Percentiles rank a stretch among this genome's conserved stretches.
phyloP scores from a whole-genome alignment of 2,888 invertebrate species.

The Phania funesta region DNA sequence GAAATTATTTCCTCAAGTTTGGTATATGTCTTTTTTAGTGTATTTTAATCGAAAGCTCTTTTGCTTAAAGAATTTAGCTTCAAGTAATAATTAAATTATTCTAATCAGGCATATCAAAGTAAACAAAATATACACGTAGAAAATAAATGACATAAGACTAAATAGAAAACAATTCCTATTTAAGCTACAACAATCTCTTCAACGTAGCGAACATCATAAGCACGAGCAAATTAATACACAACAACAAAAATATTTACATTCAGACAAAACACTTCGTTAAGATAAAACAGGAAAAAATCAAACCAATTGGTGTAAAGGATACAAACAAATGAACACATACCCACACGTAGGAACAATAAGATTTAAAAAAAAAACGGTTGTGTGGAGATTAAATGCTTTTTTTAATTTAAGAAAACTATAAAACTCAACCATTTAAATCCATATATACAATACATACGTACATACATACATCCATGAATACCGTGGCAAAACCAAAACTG shows the following conservation, averaged over 20 bases:
- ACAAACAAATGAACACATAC: neutral
- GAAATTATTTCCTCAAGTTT: too few relatives aligned
- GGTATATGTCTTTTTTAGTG: too few relatives aligned
- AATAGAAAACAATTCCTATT: slow-evolving; percentile 70
- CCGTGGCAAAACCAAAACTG: neutral
- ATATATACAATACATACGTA: neutral
- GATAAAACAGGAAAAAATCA: neutral
- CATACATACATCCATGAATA: neutral
- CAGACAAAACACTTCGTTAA: slow-evolving; percentile 3
- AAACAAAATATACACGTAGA: neutral
- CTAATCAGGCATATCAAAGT: slow-evolving; percentile 13
- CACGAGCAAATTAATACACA: slow-evolving; percentile 72
- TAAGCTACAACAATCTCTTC: slow-evolving; percentile 69
- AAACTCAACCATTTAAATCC: too few relatives aligned
- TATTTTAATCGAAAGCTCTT: too few relatives aligned
- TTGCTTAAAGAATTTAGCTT: neutral
- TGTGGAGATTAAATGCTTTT: neutral
- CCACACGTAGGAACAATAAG: neutral
- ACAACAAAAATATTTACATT: slow-evolving; percentile 10
- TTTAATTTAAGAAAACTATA: slow-evolving; percentile 2
- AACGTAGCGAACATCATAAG: slow-evolving; percentile 74
- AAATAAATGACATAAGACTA: slow-evolving; percentile 36
- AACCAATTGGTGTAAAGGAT: slow-evolving; percentile 50
- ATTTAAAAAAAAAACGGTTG: neutral
- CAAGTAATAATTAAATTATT: slow-evolving; percentile 25